Percentiles rank a stretch among this genome's conserved stretches.
Evolutionary conservation across 2,888 invertebrate species (phyloP).

Genomic region (Crocallis elinguaria): DNA sequence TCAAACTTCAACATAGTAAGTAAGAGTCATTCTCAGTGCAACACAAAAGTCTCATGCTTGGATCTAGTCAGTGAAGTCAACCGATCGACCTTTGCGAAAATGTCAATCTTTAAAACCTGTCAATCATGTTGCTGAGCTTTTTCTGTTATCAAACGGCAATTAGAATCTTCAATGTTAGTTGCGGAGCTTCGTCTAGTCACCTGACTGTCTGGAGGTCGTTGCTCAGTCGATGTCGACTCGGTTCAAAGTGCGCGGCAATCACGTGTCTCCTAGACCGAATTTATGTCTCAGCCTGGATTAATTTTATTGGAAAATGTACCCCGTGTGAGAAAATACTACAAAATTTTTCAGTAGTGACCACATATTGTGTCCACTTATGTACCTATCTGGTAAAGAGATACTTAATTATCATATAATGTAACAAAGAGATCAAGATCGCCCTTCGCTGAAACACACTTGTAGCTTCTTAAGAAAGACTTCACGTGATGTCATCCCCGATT

Average conservation of each 20-base stretch:
- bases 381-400: neutral
- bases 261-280: constrained; percentile 49
- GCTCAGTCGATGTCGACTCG: constrained; percentile 52
- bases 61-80: constrained; percentile 27
- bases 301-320: neutral
- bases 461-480: constrained; percentile 23
- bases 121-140: constrained; percentile 45
- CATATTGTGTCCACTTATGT: neutral
- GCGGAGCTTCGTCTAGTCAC: constrained; percentile 57
- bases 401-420: constrained; percentile 3
- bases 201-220: constrained; percentile 76
- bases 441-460: constrained; percentile 22
- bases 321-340: neutral
- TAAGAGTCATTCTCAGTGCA: constrained; percentile 42
- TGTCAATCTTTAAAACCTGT: constrained; percentile 43
- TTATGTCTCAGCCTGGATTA: constrained; percentile 10
- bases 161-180: constrained; percentile 54
- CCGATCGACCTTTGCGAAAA: constrained; percentile 62
- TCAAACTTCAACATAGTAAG: constrained; percentile 67
- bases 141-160: constrained; percentile 61
- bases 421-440: constrained; percentile 11
- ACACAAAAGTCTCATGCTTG: neutral
- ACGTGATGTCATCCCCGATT: constrained; percentile 4
- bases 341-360: neutral
- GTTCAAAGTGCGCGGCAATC: constrained; percentile 63